Percentiles rank a stretch among this genome's conserved stretches.
Conservation (phyloP, 1,140 invertebrate genomes). For the Doryteuthis pealeii region DNA sequence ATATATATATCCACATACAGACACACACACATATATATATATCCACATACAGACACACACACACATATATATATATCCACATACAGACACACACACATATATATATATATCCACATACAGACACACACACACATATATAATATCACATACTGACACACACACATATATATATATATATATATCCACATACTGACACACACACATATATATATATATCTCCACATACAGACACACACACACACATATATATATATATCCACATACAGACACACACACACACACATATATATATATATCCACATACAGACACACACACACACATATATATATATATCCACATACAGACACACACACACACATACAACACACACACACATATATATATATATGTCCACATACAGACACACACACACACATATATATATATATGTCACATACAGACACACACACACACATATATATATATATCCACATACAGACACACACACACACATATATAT, state of each 20-base stretch:
- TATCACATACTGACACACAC: neutral
- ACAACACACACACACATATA: conserved; percentile 14
- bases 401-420: too few species aligned
- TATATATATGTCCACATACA: too few species aligned
- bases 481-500: neutral
- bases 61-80: too few species aligned
- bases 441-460: conserved; percentile 12
- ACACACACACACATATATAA: too few species aligned
- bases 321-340: conserved; percentile 6
- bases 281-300: neutral
- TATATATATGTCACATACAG: neutral
- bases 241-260: conserved; percentile 7
- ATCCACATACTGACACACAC: conserved; percentile 11
- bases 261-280: neutral
- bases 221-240: neutral
- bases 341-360: neutral
- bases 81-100: too few species aligned
- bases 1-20: too few species aligned
- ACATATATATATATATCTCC: neutral
- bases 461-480: neutral
- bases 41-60: too few species aligned
- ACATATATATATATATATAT: neutral
- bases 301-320: neutral
- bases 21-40: too few species aligned
- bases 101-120: too few species aligned